These are phyloP conservation scores for Lepidothrix coronata DNA, from an alignment of 2,113 vertebrate genomes.

Conservation along the genomic window DNA sequence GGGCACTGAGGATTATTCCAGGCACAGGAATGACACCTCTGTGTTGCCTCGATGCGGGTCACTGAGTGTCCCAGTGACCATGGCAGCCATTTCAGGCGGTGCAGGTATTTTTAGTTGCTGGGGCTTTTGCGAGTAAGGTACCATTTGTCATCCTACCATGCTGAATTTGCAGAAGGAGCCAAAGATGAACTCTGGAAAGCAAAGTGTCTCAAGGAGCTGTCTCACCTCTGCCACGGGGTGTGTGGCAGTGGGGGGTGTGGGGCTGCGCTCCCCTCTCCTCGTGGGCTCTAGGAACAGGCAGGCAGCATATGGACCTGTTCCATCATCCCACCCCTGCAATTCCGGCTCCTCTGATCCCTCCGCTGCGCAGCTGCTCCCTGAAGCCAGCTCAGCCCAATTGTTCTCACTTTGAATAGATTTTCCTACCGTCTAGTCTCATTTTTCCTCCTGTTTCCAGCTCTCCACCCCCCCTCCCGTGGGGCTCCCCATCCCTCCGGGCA, in stretches of 20 bases:
- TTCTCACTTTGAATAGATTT: neutral
- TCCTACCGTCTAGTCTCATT: neutral
- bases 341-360: neutral
- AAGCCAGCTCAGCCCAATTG: neutral
- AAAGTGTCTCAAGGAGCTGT: neutral
- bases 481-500: fast-evolving
- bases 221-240: neutral
- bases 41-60: neutral
- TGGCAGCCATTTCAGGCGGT: neutral
- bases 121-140: neutral
- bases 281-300: neutral
- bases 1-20: neutral
- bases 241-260: neutral
- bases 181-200: neutral
- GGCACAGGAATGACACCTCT: neutral
- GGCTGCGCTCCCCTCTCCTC: neutral
- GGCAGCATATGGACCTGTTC: neutral
- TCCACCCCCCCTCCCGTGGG: fast-evolving
- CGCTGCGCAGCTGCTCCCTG: neutral
- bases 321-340: neutral
- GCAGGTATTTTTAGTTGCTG: neutral
- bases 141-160: fast-evolving
- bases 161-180: neutral
- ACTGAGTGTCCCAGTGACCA: neutral
- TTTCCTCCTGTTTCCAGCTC: neutral